Base-by-base conservation (phyloP, 1,140 invertebrate species). In the Ceratina japonica region DNA sequence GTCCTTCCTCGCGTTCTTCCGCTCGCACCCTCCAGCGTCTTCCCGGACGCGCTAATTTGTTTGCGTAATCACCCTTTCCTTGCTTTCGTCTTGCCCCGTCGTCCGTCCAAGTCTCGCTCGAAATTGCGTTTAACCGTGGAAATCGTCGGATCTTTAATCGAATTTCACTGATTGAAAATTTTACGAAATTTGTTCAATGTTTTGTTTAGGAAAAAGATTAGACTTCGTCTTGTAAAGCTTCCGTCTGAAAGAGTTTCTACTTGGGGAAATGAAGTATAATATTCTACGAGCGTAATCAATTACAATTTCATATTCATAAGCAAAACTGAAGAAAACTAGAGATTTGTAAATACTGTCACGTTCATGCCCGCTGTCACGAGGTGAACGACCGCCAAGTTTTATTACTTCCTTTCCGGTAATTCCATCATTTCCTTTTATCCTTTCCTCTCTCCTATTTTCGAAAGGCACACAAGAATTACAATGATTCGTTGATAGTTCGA, bases 1-100 rank as follows among this genome's bases (percentile, higher is more conserved):
- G 13, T 69, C 69, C 58, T 24, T 16, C 4, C 20, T 51, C 61
- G 16, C 58, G 16, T 22, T 16, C 22, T 70, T n/a, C n/a, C n/a
- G n/a, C 59, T 68, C 59, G 62, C 58, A 68, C 58, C 71, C 61
- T 59, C 56, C 16, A 83, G 24, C 64, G 37, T 61, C 79, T 79
- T 68, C 52, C 24, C 44, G 56, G 27, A 68, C 68, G 61, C 77
- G 65, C 74, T 88, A 88, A 88, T 88, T 88, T 87, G 71, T 81
- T 88, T 82, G 84, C 75, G 75, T 61, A 80, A 86, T 87, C 77
- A 74, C 37, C 76, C 79, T 65, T 56, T n/a, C 8, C 63, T n/a
- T 37, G 44, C 37, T 72, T 24, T 83, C 52, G 66, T 74, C 49
- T 73, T 7, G 7, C 37, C 37, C 37, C 37, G 37, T 37, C 37